phyloP scores from a whole-genome alignment of 2,888 invertebrate genomes.

The Siphonodentalium dalli region DNA sequence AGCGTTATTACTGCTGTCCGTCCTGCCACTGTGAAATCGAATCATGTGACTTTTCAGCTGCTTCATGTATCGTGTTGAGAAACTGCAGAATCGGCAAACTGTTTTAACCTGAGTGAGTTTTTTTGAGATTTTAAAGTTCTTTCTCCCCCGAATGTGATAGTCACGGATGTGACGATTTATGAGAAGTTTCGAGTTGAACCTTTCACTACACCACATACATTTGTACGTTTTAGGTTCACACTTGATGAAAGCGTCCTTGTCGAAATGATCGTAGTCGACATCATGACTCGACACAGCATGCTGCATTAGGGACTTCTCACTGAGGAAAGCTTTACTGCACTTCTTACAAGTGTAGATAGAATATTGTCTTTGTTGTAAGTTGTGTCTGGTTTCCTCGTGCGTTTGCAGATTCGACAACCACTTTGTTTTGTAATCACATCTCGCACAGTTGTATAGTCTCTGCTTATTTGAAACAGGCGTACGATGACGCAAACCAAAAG shows the following conservation, averaged over 20 bases:
- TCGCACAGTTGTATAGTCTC: slow-evolving; percentile 81
- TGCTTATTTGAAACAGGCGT: slow-evolving; percentile 63
- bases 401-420: slow-evolving; percentile 89
- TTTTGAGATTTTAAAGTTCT: slow-evolving; percentile 38
- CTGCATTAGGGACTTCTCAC: slow-evolving; percentile 49
- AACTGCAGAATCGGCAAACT: slow-evolving; percentile 44
- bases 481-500: slow-evolving; percentile 32
- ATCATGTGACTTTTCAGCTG: slow-evolving; percentile 46
- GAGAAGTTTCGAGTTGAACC: slow-evolving; percentile 48
- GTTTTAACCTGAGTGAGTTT: slow-evolving; percentile 35
- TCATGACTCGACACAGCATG: slow-evolving; percentile 47
- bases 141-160: slow-evolving; percentile 48
- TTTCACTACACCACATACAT: slow-evolving; percentile 56
- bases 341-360: slow-evolving; percentile 52
- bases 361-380: slow-evolving; percentile 29
- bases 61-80: slow-evolving; percentile 45
- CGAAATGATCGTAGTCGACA: slow-evolving; percentile 24
- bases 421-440: slow-evolving; percentile 88
- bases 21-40: slow-evolving; percentile 29
- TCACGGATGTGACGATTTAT: slow-evolving; percentile 55
- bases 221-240: slow-evolving; percentile 42
- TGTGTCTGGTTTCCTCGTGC: slow-evolving; percentile 78
- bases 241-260: slow-evolving; percentile 22
- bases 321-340: slow-evolving; percentile 61
- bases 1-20: neutral